A percentile compares a stretch with the other conserved stretches of the same genome.
These are phyloP conservation scores for Cryptoprocta ferox DNA, from an alignment of 2,797 vertebrate species.

Conservation along the genomic window DNA sequence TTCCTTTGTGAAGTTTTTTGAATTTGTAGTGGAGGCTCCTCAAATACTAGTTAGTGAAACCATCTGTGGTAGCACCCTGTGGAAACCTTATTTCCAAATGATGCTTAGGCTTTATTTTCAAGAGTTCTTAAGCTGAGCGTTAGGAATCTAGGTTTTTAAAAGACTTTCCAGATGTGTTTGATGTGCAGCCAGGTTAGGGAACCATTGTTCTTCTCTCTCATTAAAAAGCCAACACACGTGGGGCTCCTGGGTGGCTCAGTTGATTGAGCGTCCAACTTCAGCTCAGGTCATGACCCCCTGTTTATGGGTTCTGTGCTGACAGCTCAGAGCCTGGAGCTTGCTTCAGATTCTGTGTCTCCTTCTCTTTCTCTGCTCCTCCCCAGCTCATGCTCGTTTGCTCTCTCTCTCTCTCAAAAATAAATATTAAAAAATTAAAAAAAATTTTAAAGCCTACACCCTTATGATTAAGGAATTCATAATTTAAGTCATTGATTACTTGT, in stretches of 20 bases:
- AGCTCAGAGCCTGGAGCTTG: no score
- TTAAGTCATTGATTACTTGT: background rate
- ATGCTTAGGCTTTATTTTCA: background rate
- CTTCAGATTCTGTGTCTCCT: background rate
- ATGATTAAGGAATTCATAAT: slow-evolving; percentile 2
- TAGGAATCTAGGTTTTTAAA: background rate
- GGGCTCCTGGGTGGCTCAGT: background rate
- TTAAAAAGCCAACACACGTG: background rate
- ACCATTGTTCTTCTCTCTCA: background rate
- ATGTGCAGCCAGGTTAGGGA: background rate
- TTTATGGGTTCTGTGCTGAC: background rate
- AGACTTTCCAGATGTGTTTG: background rate
- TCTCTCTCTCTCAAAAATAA: background rate
- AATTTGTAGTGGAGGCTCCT: background rate
- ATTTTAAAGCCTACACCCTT: background rate
- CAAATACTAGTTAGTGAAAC: background rate
- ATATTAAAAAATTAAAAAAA: background rate
- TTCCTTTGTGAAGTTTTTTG: background rate
- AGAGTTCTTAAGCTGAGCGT: background rate
- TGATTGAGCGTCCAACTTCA: background rate
- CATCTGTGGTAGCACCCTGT: background rate
- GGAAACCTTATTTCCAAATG: background rate
- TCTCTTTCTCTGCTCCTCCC: background rate
- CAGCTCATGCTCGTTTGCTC: accelerated
- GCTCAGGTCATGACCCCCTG: background rate